Evolutionary conservation across 2,113 vertebrate species (phyloP), one percentile per base, ranked within the genome.

Genomic region (Tupaia tana): DNA sequence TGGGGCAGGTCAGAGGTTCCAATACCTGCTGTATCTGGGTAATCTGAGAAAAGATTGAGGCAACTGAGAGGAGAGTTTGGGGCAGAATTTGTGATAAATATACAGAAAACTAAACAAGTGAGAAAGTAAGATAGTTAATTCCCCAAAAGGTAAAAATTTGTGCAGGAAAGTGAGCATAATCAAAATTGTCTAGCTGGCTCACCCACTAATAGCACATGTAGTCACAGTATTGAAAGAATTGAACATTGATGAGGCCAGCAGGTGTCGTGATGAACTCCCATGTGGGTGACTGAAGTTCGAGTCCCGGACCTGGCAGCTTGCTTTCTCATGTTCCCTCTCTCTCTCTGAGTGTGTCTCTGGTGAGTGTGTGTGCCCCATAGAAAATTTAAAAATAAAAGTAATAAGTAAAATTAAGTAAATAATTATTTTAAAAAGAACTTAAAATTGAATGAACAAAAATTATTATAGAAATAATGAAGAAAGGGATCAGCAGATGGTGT

Each of bases 41-140:
- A 59, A 58, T 91, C 88, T 89, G 83, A 91, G 59, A 73, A 66
- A 31, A 87, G 70, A 91, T 86, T 71, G 59, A 73, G 66, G 56
- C 58, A 83, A 82, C 34, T 43, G 16, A 1, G 54, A 63, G 69
- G 75, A 93, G 79, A 80, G 56, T 61, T 64, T 61, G 54, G 83
- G 87, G 86, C 22, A 82, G 58, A 83, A 61, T 83, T 80, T 90
- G 61, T 82, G 29, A 63, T 61, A 54, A 77, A 93, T 66, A 89
- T 27, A 96, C 8, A 73, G 27, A 86, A 86, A 85, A 78, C 58
- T 52, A 95, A 89, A 73, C 10, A 79, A 93, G 61, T 56, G 3
- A 73, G 15, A 56, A 89, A 64, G 31, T 4, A 56, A 87, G 22
- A 52, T 69, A 67, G 75, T 73, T 75, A 93, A 81, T 88, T 66